Conservation (phyloP, 2,797 vertebrate species). For the Danio jaintianensis region DNA sequence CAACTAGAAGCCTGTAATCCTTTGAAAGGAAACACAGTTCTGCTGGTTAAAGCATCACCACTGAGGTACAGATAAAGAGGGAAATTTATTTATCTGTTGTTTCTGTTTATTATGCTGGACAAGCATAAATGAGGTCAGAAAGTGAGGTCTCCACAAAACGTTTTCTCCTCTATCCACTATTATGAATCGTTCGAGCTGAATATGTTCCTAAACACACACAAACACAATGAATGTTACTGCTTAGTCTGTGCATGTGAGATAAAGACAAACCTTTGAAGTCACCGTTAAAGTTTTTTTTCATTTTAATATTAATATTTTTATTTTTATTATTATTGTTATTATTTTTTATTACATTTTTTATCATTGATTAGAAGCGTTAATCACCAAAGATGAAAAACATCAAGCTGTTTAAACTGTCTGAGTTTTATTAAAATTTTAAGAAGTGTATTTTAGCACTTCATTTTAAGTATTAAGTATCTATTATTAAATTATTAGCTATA, state of each 20-base stretch:
- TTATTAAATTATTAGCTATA: too few species aligned
- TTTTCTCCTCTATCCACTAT: conserved; percentile 2
- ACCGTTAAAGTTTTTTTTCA: not conserved
- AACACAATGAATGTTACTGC: not conserved
- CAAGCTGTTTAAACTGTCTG: too few species aligned
- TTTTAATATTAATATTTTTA: not conserved
- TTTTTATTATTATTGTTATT: too few species aligned
- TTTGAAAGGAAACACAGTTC: conserved; percentile 27
- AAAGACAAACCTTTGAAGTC: not conserved
- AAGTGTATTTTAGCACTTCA: too few species aligned
- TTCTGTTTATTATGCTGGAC: conserved; percentile 42
- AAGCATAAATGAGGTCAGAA: conserved; percentile 27
- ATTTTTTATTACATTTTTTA: too few species aligned
- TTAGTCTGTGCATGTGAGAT: too few species aligned
- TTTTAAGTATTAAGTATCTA: too few species aligned
- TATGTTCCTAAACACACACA: conserved; percentile 2
- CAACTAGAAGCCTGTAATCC: conserved; percentile 52
- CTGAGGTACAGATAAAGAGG: conserved; percentile 5
- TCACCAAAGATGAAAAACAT: too few species aligned
- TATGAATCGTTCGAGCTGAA: not conserved
- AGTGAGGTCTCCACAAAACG: conserved; percentile 15
- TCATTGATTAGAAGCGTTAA: too few species aligned
- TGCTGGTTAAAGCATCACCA: conserved; percentile 11
- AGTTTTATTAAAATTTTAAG: too few species aligned
- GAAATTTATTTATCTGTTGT: conserved; percentile 13